A percentile compares a stretch with the other conserved stretches of the same genome.
These are phyloP conservation scores for Schizopygopsis malacanthus DNA, from an alignment of 2,797 vertebrate species.

Conservation along the genomic window DNA sequence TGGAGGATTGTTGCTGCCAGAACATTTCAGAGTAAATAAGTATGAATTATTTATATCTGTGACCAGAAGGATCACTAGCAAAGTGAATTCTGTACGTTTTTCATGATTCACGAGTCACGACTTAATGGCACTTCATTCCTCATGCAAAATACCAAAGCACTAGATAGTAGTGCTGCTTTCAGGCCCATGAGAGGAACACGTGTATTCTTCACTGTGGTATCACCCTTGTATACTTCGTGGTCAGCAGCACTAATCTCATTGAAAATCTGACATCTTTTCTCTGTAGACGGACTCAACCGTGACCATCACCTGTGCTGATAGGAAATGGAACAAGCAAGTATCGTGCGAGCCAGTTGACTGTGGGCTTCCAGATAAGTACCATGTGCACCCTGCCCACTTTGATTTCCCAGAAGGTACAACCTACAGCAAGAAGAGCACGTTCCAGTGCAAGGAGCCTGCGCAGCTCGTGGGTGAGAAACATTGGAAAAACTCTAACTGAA, in stretches of 20 bases:
- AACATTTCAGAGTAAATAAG: not conserved
- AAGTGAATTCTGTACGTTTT: not conserved
- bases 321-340: conserved; percentile 96
- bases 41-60: not conserved
- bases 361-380: conserved; percentile 91
- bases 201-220: not conserved
- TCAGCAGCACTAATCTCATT: not conserved
- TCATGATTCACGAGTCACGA: not conserved
- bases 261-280: conserved; percentile 38
- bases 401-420: conserved; percentile 91
- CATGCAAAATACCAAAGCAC: not conserved
- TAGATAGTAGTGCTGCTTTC: not conserved
- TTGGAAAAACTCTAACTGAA: not conserved
- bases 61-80: not conserved
- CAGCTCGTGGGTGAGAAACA: conserved; percentile 86
- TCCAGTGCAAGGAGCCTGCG: conserved; percentile 90
- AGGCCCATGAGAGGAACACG: not conserved
- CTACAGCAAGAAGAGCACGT: conserved; percentile 91
- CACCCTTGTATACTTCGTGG: not conserved
- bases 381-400: conserved; percentile 92
- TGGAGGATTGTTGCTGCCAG: not conserved
- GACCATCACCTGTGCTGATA: conserved; percentile 90
- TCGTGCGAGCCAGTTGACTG: conserved; percentile 96
- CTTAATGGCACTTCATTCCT: not conserved
- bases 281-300: conserved; percentile 83